These are phyloP conservation scores for Drosophila pseudoobscura DNA, from an alignment of 1,140 invertebrate genomes.

Conservation along the genomic window DNA sequence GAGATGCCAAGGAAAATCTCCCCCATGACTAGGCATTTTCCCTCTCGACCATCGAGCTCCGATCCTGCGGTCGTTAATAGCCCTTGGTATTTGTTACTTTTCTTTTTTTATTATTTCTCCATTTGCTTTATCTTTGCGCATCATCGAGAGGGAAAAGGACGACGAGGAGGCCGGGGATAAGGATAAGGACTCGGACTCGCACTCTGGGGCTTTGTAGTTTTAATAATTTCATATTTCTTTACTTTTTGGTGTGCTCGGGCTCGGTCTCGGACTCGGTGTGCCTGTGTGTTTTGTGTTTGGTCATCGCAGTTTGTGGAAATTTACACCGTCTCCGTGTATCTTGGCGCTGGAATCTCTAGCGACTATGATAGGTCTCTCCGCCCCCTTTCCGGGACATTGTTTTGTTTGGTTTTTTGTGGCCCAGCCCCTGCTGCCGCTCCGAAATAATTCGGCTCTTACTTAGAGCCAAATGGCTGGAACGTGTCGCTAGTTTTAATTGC, in stretches of 20 bases:
- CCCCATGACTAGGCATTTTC: conserved; percentile 61
- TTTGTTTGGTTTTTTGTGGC: conserved; percentile 1
- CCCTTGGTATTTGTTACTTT: conserved; percentile 46
- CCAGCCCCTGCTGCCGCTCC: too few species aligned
- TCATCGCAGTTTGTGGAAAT: conserved; percentile 77
- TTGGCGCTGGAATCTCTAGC: conserved; percentile 35
- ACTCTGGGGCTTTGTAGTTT: conserved; percentile 46
- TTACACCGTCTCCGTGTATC: conserved; percentile 62
- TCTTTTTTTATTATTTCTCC: conserved; percentile 52
- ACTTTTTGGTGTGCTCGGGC: not conserved
- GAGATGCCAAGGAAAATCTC: not conserved
- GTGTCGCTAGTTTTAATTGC: conserved; percentile 69
- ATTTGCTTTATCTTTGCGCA: conserved; percentile 51
- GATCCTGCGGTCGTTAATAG: conserved; percentile 77
- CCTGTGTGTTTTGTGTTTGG: conserved; percentile 65
- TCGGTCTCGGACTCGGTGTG: not conserved
- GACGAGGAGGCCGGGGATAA: not conserved
- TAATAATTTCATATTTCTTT: conserved; percentile 78
- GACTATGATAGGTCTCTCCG: conserved; percentile 12
- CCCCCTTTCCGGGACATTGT: not conserved
- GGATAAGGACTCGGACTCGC: conserved; percentile 2
- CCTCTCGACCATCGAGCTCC: not conserved
- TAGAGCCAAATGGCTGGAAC: conserved; percentile 61
- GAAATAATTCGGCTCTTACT: not conserved
- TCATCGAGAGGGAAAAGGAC: conserved; percentile 29